Base-by-base conservation (phyloP, 2,888 invertebrate species). In the Sthenelais limicola region DNA sequence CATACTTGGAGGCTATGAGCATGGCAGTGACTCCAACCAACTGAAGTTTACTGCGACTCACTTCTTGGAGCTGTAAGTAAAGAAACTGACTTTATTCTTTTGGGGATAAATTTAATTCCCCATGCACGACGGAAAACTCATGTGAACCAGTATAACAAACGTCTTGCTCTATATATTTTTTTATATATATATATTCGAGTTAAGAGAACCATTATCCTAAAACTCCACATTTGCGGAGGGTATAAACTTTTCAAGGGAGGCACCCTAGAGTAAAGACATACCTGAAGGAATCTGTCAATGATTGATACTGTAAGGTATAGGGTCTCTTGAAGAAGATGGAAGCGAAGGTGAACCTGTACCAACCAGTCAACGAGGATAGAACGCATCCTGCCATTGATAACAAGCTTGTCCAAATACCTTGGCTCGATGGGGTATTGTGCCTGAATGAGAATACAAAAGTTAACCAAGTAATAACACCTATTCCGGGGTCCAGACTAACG, bases 321-420 rank as follows among this genome's bases (percentile, higher is more conserved):
- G 9, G 97, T 97, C 88, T 98, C 98, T 71, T 93, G 91, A 24
- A 93, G 89, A 70, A 97, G 90, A 77, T 92, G 92, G 88, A 97
- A 98, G 84, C 95, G 93, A 67, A 91, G 89, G 81, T 96, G 96
- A 9, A 98, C 96, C 83, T 96, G 96, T 21, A 95, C 93, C 69
- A 98, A 90, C 98, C 98, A 98, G 87, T 98, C 96, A 74, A 98
- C 90, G 21, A 98, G 90, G 62, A 96, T 93, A 18, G 93, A 90
- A 76, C 98, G 91, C 97, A 98, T 98, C 82, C 92, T 92, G 0
- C 93, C 91, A 15, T 93, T 94, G 15, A 97, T 90, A 68, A 84
- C 86, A 74, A 93, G 93, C 43, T 91, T 91, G 54, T 89, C 90
- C 79, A 96, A 89, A 86, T 92, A 93, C 82, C 92, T 90, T 24